These are phyloP conservation scores for Drosophila kikkawai DNA, from an alignment of 1,140 invertebrate genomes.

Conservation along the genomic window DNA sequence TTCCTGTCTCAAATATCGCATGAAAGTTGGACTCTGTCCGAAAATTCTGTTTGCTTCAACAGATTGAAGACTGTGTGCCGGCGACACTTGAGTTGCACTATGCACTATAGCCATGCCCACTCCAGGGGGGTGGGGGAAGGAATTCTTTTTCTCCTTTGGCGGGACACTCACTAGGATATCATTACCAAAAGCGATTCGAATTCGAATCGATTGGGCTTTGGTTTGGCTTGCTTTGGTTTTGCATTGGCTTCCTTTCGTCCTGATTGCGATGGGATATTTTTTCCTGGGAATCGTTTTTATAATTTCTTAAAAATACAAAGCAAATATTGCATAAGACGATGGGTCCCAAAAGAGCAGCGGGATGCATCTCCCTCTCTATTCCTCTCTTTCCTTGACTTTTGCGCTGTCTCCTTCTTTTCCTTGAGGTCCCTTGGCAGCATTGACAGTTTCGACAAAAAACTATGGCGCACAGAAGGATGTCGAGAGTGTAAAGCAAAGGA, in stretches of 20 bases:
- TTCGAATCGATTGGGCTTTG: slow-evolving; percentile 57
- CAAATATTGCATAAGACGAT: slow-evolving; percentile 67
- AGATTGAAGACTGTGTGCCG: slow-evolving; percentile 59
- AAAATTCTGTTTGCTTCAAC: slow-evolving; percentile 41
- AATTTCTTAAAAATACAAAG: slow-evolving; percentile 83
- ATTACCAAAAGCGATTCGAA: slow-evolving; percentile 67
- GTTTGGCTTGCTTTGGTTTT: slow-evolving; percentile 36
- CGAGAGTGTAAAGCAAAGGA: slow-evolving; percentile 40
- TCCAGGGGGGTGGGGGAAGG: neutral
- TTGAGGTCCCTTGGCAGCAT: slow-evolving; percentile 72
- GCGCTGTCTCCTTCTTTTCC: slow-evolving; percentile 13
- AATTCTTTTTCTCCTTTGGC: slow-evolving; percentile 13
- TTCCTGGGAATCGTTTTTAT: slow-evolving; percentile 63
- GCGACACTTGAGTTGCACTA: slow-evolving; percentile 44
- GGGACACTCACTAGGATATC: slow-evolving; percentile 55
- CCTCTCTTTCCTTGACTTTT: neutral
- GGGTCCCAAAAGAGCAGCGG: slow-evolving; percentile 72
- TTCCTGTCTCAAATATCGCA: slow-evolving; percentile 37
- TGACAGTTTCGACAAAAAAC: slow-evolving; percentile 82
- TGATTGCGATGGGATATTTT: slow-evolving; percentile 26
- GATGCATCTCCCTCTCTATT: slow-evolving; percentile 6
- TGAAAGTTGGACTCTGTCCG: slow-evolving; percentile 34
- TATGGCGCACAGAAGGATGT: slow-evolving; percentile 46
- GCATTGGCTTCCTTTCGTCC: slow-evolving; percentile 33
- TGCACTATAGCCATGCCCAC: slow-evolving; percentile 27